phyloP scores from a whole-genome alignment of 1,140 invertebrate species.

The Bacillus rossius region DNA sequence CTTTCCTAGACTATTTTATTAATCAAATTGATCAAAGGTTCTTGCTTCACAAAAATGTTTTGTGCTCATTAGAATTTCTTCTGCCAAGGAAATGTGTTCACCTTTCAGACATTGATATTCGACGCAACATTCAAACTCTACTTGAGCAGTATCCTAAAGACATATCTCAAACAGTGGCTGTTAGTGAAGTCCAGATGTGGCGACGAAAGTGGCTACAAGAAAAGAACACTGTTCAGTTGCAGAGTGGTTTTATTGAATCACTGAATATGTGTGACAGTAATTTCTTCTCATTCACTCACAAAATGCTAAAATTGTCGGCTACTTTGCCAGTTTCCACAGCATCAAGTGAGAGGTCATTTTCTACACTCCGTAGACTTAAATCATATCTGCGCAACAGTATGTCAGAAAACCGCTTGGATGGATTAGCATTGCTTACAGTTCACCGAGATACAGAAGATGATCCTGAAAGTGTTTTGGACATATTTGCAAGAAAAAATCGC shows the following conservation, averaged over 20 bases:
- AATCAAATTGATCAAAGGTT: not conserved
- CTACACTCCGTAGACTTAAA: slow-evolving; percentile 15
- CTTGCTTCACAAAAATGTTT: not conserved
- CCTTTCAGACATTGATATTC: not conserved
- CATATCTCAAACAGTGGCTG: not conserved
- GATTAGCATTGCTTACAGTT: slow-evolving; percentile 15
- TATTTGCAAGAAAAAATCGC: too few species aligned
- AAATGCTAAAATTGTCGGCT: slow-evolving; percentile 10
- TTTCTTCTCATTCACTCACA: slow-evolving; percentile 6
- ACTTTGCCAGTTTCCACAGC: slow-evolving; percentile 11
- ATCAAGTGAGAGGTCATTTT: slow-evolving; percentile 16
- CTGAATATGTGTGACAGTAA: slow-evolving; percentile 6
- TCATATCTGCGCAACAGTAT: slow-evolving; percentile 16
- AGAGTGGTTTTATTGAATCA: not conserved
- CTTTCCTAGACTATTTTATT: not conserved
- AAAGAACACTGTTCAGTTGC: not conserved
- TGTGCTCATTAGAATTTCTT: slow-evolving; percentile 2
- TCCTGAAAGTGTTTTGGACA: not conserved
- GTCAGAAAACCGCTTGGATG: slow-evolving; percentile 10
- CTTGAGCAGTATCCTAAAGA: not conserved
- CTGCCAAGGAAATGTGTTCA: slow-evolving; percentile 1
- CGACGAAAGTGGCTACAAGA: slow-evolving; percentile 1
- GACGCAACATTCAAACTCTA: not conserved
- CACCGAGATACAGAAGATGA: slow-evolving; percentile 8
- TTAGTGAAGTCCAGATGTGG: slow-evolving; percentile 5